Evolutionary conservation across 2,113 vertebrate species (phyloP).

Genomic region (Pachycephala philippinensis): DNA sequence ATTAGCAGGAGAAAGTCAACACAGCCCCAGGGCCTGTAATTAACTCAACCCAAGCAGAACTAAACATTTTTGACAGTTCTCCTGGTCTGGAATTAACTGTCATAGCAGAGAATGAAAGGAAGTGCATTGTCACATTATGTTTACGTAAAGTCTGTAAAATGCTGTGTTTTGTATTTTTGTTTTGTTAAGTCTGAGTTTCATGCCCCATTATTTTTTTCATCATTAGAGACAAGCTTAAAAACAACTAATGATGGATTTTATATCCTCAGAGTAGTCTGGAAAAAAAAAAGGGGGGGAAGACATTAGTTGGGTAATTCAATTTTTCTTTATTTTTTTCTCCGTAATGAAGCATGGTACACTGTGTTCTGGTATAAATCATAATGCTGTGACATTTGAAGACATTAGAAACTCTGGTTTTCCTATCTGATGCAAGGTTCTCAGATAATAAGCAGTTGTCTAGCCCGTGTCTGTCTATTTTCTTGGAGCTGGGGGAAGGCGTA

Average conservation of each 20-base stretch:
- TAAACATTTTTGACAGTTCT: slow-evolving; percentile 99
- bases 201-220: slow-evolving; percentile 80
- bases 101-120: slow-evolving; percentile 91
- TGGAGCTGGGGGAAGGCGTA: not conserved
- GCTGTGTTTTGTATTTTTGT: slow-evolving; percentile 74
- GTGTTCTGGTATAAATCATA: slow-evolving; percentile 66
- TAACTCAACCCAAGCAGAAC: slow-evolving; percentile 95
- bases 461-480: not conserved
- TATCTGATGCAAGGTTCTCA: slow-evolving; percentile 46
- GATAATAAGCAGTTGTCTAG: slow-evolving; percentile 64
- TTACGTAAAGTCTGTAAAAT: slow-evolving; percentile 78
- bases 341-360: slow-evolving; percentile 67
- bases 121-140: slow-evolving; percentile 91
- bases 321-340: not conserved
- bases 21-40: slow-evolving; percentile 90
- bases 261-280: slow-evolving; percentile 34
- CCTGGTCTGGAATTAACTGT: slow-evolving; percentile 96
- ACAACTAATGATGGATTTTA: slow-evolving; percentile 76
- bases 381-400: slow-evolving; percentile 65
- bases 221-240: slow-evolving; percentile 80
- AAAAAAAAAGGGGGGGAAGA: slow-evolving; percentile 10
- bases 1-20: slow-evolving; percentile 87
- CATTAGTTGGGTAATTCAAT: slow-evolving; percentile 69
- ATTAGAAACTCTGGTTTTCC: slow-evolving; percentile 51
- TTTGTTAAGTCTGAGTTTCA: slow-evolving; percentile 65